These are phyloP conservation scores for Gobius niger DNA, from an alignment of 2,113 vertebrate species.

Conservation along the genomic window DNA sequence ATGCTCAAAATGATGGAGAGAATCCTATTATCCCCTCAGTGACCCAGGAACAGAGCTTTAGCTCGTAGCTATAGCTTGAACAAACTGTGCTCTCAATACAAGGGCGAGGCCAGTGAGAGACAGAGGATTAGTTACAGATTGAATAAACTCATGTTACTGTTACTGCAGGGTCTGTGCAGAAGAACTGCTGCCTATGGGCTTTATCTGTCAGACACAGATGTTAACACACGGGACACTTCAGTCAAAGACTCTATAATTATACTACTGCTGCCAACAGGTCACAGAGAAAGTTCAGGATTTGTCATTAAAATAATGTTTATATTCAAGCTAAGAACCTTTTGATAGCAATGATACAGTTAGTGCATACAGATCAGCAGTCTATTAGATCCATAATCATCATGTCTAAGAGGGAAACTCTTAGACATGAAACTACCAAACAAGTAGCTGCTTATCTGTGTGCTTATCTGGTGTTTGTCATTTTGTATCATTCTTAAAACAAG, in stretches of 20 bases:
- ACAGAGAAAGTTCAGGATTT: too few relatives aligned
- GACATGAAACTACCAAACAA: too few relatives aligned
- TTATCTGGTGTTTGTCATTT: too few relatives aligned
- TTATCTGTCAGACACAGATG: conserved; percentile 48
- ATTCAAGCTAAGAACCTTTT: too few relatives aligned
- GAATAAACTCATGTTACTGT: conserved; percentile 62
- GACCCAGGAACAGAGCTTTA: conserved; percentile 80
- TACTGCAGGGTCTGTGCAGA: conserved; percentile 29
- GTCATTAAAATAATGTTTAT: too few relatives aligned
- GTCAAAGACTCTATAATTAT: conserved; percentile 47
- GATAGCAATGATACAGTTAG: too few relatives aligned
- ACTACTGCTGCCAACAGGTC: background rate
- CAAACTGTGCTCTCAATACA: conserved; percentile 68
- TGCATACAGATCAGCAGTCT: too few relatives aligned
- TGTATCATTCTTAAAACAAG: too few relatives aligned
- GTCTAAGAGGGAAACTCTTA: too few relatives aligned
- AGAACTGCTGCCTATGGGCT: conserved; percentile 76
- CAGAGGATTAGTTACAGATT: conserved; percentile 59
- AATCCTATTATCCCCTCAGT: conserved; percentile 83
- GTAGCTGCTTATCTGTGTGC: too few relatives aligned
- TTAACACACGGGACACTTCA: conserved; percentile 21
- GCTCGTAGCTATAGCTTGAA: conserved; percentile 63
- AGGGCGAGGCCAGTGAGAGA: conserved; percentile 63
- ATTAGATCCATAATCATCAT: too few relatives aligned
- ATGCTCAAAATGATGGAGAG: conserved; percentile 25